A percentile compares a stretch with the other conserved stretches of the same genome.
These are phyloP conservation scores for Dicaeum eximium DNA, from an alignment of 2,113 vertebrate genomes.

Conservation along the genomic window DNA sequence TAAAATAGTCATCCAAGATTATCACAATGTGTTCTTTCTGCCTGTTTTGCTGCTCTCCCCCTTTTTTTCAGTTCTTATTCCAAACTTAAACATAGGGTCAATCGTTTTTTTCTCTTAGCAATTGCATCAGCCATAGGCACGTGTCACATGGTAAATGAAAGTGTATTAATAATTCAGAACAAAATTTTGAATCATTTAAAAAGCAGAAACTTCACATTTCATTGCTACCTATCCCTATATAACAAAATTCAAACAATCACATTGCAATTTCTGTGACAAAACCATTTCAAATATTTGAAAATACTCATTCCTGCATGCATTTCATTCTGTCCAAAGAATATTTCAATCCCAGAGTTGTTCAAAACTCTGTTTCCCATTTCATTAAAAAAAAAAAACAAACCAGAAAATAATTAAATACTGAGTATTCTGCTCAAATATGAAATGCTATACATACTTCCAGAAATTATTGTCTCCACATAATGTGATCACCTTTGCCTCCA, in stretches of 20 bases:
- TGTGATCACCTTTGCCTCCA: not conserved
- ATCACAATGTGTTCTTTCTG: not conserved
- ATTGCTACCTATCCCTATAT: not conserved
- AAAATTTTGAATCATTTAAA: conserved; percentile 13
- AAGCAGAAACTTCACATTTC: not conserved
- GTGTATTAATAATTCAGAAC: conserved; percentile 12
- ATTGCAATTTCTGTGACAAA: not conserved
- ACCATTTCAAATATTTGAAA: not conserved
- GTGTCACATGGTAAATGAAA: not conserved
- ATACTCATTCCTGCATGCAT: not conserved
- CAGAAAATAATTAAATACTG: not conserved
- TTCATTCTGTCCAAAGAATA: not conserved
- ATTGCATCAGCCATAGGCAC: conserved; percentile 60
- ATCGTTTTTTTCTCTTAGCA: not conserved
- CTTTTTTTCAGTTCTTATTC: not conserved
- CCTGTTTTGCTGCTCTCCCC: not conserved
- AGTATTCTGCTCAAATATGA: not conserved
- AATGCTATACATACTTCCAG: not conserved
- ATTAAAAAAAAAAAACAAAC: not conserved
- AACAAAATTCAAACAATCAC: not conserved
- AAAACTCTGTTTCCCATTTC: not conserved
- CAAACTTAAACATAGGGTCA: not conserved
- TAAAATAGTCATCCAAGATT: not conserved
- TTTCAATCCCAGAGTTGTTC: not conserved
- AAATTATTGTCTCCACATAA: not conserved